Base-by-base conservation (phyloP, 2,113 vertebrate species). In the Hirundichthys speculiger region DNA sequence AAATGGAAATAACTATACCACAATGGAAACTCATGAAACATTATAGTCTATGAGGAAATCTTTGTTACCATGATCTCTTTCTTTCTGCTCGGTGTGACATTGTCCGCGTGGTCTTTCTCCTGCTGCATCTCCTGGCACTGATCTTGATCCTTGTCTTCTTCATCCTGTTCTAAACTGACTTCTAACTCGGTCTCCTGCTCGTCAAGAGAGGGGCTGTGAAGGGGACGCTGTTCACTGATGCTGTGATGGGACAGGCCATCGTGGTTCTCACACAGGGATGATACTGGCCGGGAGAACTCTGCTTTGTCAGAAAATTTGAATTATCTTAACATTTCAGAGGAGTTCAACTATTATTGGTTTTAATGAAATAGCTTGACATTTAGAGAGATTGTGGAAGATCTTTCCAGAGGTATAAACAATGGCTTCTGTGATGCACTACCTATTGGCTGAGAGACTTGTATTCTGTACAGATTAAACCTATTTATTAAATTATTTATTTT, bases 281-380 rank as follows among this genome's bases (percentile, higher is more conserved):
- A 97, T 16, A 95, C 92, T 0, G 96, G 96, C 70, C 94, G 93
- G 2, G 95, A 97, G 69, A 99, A 98, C 85, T 98, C 97, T 93
- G 94, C 52, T 60, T n/a, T 58, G 64, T 56, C 53, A 72, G n/a
- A 78, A 21, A 52, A n/a, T 43, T 14, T 21, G 52, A 27, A 21
- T 24, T 2, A 18, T 10, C 30, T 10, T 34, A 5, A 34, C 6
- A n/a, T n/a, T n/a, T n/a, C n/a, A n/a, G n/a, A n/a, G n/a, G n/a
- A n/a, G n/a, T n/a, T n/a, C 30, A 27, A 27, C 25, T 4, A 27
- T 27, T 27, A 5, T 2, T n/a, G n/a, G 6, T 30, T 58, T 16
- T 13, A 53, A 58, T 58, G 13, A 15, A 18, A 40, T 2, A 19
- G 6, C 51, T 22, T 39, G 25, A 38, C 41, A 22, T 47, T 63